Conservation (phyloP, 2,113 vertebrate species). For the Agapornis roseicollis region DNA sequence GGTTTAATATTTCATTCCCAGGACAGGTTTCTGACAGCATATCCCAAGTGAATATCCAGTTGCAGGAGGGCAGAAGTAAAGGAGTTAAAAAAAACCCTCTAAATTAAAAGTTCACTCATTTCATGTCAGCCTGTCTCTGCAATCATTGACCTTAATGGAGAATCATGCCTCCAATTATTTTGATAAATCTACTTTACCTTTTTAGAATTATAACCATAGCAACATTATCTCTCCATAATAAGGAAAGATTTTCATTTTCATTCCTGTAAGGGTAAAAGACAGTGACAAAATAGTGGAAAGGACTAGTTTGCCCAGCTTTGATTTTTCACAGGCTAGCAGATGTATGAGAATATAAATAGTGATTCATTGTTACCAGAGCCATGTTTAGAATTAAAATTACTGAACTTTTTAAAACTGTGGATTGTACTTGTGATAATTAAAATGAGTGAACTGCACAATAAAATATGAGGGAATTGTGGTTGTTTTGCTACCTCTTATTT, state of each 20-base stretch:
- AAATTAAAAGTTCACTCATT: constrained; percentile 59
- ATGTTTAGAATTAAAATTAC: constrained; percentile 50
- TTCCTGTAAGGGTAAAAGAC: constrained; percentile 43
- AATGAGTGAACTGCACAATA: not conserved
- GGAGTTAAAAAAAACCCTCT: not conserved
- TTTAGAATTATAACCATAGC: constrained; percentile 64
- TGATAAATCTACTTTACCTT: constrained; percentile 69
- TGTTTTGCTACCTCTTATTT: not conserved
- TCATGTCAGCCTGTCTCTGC: constrained; percentile 31
- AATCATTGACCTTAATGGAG: constrained; percentile 52
- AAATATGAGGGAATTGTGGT: not conserved
- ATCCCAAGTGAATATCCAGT: not conserved
- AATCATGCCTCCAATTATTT: constrained; percentile 67
- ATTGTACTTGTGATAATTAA: not conserved
- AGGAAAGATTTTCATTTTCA: constrained; percentile 62
- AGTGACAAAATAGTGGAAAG: constrained; percentile 24
- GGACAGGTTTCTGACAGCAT: not conserved
- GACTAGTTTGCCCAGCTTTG: constrained; percentile 45
- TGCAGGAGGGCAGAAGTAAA: not conserved
- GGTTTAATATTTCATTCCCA: not conserved
- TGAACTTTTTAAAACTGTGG: not conserved
- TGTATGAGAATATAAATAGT: constrained; percentile 45
- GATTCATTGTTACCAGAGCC: constrained; percentile 17
- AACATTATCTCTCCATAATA: constrained; percentile 57
- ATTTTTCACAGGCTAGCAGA: constrained; percentile 41